A percentile compares a stretch with the other conserved stretches of the same genome.
These are phyloP conservation scores for Hedya salicella DNA, from an alignment of 2,888 invertebrate species.

Conservation along the genomic window DNA sequence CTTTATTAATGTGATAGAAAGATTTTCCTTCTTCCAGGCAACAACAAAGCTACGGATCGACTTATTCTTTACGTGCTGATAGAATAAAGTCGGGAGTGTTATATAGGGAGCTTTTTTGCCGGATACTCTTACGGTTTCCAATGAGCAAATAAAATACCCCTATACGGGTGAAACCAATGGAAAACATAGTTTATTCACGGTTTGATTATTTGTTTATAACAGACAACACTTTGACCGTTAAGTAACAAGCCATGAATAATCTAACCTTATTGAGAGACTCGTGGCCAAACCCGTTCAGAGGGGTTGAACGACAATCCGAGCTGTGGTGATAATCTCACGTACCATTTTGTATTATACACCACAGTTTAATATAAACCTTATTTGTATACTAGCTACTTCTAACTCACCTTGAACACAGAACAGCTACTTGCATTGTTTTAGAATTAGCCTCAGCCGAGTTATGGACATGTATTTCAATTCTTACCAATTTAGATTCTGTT, in stretches of 20 bases:
- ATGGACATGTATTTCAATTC: constrained; percentile 34
- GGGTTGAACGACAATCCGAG: constrained; percentile 33
- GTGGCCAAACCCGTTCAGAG: constrained; percentile 12
- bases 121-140: no score
- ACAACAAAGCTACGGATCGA: no score
- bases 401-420: background rate
- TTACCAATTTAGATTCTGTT: constrained; percentile 29
- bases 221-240: background rate
- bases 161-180: no score
- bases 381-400: background rate
- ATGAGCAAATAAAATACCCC: no score
- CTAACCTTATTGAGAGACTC: constrained; percentile 28
- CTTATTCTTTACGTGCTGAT: no score
- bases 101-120: no score
- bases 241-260: background rate
- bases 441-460: background rate
- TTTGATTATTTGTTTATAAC: no score
- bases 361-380: constrained; percentile 8
- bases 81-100: no score
- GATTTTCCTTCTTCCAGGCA: no score
- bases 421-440: constrained; percentile 6
- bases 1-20: no score
- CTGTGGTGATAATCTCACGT: constrained; percentile 36
- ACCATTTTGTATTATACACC: constrained; percentile 11
- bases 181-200: no score